Evolutionary conservation across 1,140 invertebrate species (phyloP).

Genomic region (Goniozus legneri): DNA sequence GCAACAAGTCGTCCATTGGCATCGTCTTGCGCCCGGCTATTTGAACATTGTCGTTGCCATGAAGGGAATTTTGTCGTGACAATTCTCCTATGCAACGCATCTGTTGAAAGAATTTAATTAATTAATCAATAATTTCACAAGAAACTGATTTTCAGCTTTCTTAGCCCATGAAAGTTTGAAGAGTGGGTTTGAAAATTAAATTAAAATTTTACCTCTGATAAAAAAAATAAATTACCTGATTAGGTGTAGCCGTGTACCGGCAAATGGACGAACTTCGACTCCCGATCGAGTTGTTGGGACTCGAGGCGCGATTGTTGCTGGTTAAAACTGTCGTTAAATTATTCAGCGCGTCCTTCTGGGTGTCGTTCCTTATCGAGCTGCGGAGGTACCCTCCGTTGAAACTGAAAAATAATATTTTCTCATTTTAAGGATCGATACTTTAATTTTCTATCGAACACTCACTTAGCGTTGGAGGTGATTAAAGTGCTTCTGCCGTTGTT

Average conservation of each 20-base stretch:
- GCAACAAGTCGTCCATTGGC: conserved; percentile 39
- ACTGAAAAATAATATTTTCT: conserved; percentile 12
- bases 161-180: no score
- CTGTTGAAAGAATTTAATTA: conserved; percentile 26
- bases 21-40: conserved; percentile 33
- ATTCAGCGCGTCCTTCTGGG: conserved; percentile 60
- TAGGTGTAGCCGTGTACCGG: conserved; percentile 40
- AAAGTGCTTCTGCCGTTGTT: conserved; percentile 58
- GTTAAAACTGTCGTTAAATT: conserved; percentile 48
- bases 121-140: no score
- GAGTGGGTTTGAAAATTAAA: no score
- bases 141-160: no score
- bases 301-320: conserved; percentile 60
- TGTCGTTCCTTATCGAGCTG: conserved; percentile 63
- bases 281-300: conserved; percentile 69
- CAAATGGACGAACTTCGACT: conserved; percentile 42
- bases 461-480: conserved; percentile 41
- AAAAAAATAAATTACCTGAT: conserved; percentile 34
- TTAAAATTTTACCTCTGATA: no score
- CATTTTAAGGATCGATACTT: conserved; percentile 5
- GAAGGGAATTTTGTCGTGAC: conserved; percentile 48
- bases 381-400: conserved; percentile 63
- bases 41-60: conserved; percentile 44
- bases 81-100: conserved; percentile 53
- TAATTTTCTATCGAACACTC: conserved; percentile 11